Base-by-base conservation (phyloP, 2,113 vertebrate species). In the Alethe diademata region DNA sequence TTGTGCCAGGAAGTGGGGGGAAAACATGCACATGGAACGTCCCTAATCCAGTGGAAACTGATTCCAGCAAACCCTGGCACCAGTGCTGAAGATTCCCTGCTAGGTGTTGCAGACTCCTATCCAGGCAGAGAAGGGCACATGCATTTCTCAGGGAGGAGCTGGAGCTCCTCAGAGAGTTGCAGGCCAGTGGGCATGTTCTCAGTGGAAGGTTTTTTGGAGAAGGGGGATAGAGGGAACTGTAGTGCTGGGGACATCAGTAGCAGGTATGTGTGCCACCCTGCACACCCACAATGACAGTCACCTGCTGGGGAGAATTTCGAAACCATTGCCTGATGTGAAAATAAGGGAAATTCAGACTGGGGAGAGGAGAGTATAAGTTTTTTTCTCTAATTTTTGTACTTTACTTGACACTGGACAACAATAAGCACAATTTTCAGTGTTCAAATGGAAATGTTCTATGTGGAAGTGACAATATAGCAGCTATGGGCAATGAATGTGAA, bases 131-230 rank as follows among this genome's bases (percentile, higher is more conserved):
- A 33, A 54, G 6, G 29, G 10, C 5, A 4, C 4, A 33, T 17
- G 6, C 26, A 54, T 42, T 67, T 74, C 33, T 24, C 31, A 67
- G 35, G 25, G 22, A 36, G 31, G 19, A 79, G 18, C 7, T 40
- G 31, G 11, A 66, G 14, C 18, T 66, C 29, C 29, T 28, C 3
- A 28, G 26, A 45, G 6, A 14, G 10, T 28, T 67, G 35, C 62
- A 48, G 35, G 48, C 9, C 31, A 47, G 29, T 0, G 0, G 17
- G 12, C 22, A 8, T 12, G 5, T 15, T 40, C 7, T 47, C 11
- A 22, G 8, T 19, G 12, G 22, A 19, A 70, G 22, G 10, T 24
- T 65, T 23, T 8, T 15, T 40, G 40, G 47, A 79, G 40, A 67
- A 48, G 19, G 3, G 8, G 9, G 7, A 13, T 14, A 47, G 35